phyloP scores from a whole-genome alignment of 2,797 vertebrate genomes.

The Macropus fuliginosus region DNA sequence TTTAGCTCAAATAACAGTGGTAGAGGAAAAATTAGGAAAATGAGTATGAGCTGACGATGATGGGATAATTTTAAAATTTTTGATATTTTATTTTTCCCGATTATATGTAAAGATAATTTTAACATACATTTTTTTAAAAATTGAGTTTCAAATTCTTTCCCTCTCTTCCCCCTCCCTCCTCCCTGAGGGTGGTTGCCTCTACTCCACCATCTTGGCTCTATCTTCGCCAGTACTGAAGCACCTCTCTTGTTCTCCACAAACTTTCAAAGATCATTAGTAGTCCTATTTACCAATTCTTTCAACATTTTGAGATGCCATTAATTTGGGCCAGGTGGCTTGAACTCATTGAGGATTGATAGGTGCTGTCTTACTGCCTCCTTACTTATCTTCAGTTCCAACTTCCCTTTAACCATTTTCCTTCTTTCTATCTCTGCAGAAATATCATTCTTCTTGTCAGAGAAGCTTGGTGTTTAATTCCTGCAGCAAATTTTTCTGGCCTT shows the following conservation, averaged over 20 bases:
- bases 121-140: no score
- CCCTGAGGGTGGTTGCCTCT: no score
- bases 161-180: no score
- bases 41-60: no score
- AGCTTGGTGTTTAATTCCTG: background rate
- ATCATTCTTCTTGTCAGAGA: background rate
- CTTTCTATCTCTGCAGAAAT: background rate
- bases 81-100: no score
- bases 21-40: no score
- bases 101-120: no score
- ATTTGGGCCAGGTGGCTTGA: background rate
- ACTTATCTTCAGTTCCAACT: background rate
- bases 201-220: background rate
- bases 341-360: background rate
- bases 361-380: background rate
- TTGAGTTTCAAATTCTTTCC: no score
- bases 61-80: no score
- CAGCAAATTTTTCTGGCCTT: background rate
- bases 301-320: background rate
- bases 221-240: background rate
- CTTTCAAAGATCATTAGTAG: background rate
- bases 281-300: background rate
- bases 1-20: no score
- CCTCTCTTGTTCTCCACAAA: background rate
- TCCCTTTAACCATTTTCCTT: background rate